Base-by-base conservation (phyloP, 2,888 invertebrate species). In the Campoletis raptor region DNA sequence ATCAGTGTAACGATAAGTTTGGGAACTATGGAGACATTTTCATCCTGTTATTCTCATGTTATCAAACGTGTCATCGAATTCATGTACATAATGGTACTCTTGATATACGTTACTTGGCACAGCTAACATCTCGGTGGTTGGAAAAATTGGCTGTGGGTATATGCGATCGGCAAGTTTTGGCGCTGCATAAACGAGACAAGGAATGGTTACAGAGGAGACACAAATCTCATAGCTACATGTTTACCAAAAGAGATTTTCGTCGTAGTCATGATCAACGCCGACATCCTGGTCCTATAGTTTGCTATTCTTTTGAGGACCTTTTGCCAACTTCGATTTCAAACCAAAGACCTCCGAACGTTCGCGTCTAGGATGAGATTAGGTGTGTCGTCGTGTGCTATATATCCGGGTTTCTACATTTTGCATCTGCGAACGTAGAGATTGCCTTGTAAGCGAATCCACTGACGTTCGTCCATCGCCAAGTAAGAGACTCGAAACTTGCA, bases 381-480 rank as follows among this genome's bases (percentile, higher is more conserved):
- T 76, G 45, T 85, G 88, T 86, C 85, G 88, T 85, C 85, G 83
- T 80, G 89, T 90, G 90, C 90, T 89, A 90, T 57, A 69, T 4
- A 37, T 48, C 40, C 72, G 30, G 77, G 52, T 52, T 74, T 54
- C 61, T 54, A 36, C 78, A 48, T 82, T 81, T 82, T 90, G 88
- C 89, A 91, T 88, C 89, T 89, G 88, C 91, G 86, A 90, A 91
- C 90, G 89, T 85, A 89, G 91, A 91, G 91, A 92, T 92, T 90
- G 93, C 93, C 92, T 92, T 92, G 93, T 91, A 92, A 93, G 92
- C 92, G 91, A 90, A 92, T 90, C 89, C 87, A 81, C 79, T 82
- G 86, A 88, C 83, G 87, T 76, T 81, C 87, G 79, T 73, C 84
- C 69, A 54, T 73, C 57, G 74, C 74, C 69, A 67, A 72, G 67